Conservation (phyloP, 1,140 invertebrate species). For the Drosophila kohkoa region DNA sequence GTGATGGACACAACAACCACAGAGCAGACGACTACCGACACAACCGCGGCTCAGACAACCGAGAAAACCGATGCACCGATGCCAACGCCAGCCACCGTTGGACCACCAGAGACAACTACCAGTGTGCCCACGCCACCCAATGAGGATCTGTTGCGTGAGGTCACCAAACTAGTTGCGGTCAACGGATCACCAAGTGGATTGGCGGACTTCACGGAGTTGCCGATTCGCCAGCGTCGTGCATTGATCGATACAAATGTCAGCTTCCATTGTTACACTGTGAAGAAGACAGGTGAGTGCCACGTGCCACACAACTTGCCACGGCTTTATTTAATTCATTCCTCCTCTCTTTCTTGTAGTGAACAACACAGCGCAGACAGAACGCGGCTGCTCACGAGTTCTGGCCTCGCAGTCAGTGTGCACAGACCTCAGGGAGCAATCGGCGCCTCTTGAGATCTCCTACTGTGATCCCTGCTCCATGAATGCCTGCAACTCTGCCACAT, state of each 20-base stretch:
- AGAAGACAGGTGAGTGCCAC: constrained; percentile 44
- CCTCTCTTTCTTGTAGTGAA: constrained; percentile 49
- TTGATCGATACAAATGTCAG: constrained; percentile 45
- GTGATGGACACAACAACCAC: constrained; percentile 16
- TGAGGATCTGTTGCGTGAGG: constrained; percentile 44
- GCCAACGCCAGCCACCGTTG: constrained; percentile 68
- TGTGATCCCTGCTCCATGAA: constrained; percentile 73
- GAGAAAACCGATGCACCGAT: constrained; percentile 53
- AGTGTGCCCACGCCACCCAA: constrained; percentile 67
- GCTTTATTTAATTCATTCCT: background rate
- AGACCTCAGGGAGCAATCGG: constrained; percentile 42
- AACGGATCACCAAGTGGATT: background rate
- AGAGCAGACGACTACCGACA: constrained; percentile 3
- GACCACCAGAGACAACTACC: constrained; percentile 61
- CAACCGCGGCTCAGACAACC: constrained; percentile 17
- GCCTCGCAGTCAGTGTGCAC: constrained; percentile 61
- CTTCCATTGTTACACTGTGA: constrained; percentile 73
- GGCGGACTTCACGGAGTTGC: constrained; percentile 27
- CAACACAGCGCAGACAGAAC: constrained; percentile 45
- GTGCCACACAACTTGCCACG: background rate
- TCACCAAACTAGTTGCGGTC: constrained; percentile 30
- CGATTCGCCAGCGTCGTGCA: constrained; percentile 56
- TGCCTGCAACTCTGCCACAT: constrained; percentile 65
- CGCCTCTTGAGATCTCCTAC: constrained; percentile 31
- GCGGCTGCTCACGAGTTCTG: constrained; percentile 72